These are phyloP conservation scores for Cuculus canorus DNA, from an alignment of 2,797 vertebrate species.

Conservation along the genomic window DNA sequence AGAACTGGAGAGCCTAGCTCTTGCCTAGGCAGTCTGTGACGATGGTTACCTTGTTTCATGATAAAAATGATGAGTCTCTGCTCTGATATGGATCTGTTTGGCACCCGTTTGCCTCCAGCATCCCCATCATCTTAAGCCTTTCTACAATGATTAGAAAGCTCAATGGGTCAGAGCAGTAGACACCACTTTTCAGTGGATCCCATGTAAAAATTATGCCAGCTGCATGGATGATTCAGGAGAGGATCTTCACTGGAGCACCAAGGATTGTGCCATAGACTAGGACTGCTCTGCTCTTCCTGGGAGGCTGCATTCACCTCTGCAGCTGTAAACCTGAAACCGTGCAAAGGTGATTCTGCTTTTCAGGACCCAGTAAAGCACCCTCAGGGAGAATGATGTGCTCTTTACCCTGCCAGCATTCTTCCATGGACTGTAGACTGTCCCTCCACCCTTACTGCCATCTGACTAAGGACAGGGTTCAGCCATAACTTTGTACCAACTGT, in stretches of 20 bases:
- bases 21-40: neutral
- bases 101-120: neutral
- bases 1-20: neutral
- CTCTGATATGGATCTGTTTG: neutral
- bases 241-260: neutral
- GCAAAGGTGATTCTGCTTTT: neutral
- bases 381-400: neutral
- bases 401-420: accelerated
- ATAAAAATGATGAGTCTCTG: neutral
- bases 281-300: neutral
- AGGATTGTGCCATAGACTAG: neutral
- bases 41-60: neutral
- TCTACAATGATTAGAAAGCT: neutral
- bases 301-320: neutral
- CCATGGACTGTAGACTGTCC: neutral
- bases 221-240: neutral
- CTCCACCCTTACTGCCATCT: neutral
- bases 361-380: neutral
- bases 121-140: neutral
- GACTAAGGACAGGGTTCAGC: neutral
- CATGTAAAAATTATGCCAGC: neutral
- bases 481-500: neutral
- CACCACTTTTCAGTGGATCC: neutral
- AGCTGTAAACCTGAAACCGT: neutral
- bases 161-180: neutral